These are phyloP conservation scores for Climacteris rufus DNA, from an alignment of 2,113 vertebrate genomes.

Conservation along the genomic window DNA sequence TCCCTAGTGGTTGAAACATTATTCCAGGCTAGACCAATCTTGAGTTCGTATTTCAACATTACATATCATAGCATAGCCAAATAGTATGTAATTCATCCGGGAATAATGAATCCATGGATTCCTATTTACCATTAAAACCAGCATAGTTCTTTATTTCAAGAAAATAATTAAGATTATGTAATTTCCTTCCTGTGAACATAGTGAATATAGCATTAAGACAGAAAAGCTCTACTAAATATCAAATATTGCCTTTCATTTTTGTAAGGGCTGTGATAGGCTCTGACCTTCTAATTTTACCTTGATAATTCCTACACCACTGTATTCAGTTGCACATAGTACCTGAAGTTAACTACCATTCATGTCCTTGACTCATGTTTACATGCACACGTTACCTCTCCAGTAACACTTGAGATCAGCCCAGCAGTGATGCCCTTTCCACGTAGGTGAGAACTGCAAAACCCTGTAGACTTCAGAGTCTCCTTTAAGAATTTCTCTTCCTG, in stretches of 20 bases:
- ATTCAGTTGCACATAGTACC: neutral
- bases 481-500: neutral
- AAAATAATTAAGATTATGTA: neutral
- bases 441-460: neutral
- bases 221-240: neutral
- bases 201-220: neutral
- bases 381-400: neutral
- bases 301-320: neutral
- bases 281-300: neutral
- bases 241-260: neutral
- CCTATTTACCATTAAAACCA: neutral
- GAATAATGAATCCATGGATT: neutral
- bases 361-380: neutral
- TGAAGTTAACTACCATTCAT: neutral
- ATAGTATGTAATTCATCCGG: neutral
- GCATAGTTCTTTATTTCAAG: neutral
- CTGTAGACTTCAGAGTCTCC: neutral
- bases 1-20: neutral
- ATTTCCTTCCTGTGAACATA: neutral
- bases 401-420: neutral
- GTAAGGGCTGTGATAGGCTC: neutral
- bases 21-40: neutral
- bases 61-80: neutral
- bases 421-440: neutral
- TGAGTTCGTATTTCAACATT: neutral